Percentiles rank a stretch among this genome's conserved stretches.
Conservation (phyloP, 2,797 vertebrate genomes). For the Malacoctenus gilli region DNA sequence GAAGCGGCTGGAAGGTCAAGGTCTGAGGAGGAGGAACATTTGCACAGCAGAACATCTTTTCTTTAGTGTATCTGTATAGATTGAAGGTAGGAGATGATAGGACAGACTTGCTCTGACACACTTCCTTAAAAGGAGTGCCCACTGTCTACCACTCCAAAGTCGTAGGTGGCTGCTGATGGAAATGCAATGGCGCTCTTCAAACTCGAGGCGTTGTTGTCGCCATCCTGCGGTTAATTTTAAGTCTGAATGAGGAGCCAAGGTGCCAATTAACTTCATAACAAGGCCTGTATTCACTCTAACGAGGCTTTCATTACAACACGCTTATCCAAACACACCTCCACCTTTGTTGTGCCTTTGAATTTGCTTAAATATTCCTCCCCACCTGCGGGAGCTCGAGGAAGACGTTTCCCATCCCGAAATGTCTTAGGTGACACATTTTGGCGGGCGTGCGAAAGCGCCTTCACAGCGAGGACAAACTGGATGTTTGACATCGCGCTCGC, state of each 20-base stretch:
- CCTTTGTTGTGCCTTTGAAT: no score
- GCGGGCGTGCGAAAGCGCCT: conserved; percentile 7
- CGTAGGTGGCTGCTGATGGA: no score
- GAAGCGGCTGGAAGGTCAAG: no score
- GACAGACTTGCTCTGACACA: no score
- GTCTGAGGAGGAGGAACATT: no score
- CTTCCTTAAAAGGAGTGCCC: no score
- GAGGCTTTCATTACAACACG: background rate
- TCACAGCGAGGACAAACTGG: conserved; percentile 18
- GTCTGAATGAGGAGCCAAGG: background rate
- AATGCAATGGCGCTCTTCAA: no score
- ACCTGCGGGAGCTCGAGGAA: conserved; percentile 14
- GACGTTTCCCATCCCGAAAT: conserved; percentile 25
- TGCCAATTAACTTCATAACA: conserved; percentile 4
- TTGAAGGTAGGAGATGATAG: no score
- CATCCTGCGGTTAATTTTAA: background rate
- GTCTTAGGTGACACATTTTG: conserved; percentile 7
- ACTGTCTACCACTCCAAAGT: no score
- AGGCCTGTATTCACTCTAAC: background rate
- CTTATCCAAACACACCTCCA: background rate
- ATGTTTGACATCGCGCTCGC: conserved; percentile 41
- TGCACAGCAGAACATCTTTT: no score
- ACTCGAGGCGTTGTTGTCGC: no score
- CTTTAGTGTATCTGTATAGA: no score
- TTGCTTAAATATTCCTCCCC: conserved; percentile 10